Evolutionary conservation across 2,888 invertebrate genomes (phyloP).

Genomic region (Temnothorax unifasciatus): DNA sequence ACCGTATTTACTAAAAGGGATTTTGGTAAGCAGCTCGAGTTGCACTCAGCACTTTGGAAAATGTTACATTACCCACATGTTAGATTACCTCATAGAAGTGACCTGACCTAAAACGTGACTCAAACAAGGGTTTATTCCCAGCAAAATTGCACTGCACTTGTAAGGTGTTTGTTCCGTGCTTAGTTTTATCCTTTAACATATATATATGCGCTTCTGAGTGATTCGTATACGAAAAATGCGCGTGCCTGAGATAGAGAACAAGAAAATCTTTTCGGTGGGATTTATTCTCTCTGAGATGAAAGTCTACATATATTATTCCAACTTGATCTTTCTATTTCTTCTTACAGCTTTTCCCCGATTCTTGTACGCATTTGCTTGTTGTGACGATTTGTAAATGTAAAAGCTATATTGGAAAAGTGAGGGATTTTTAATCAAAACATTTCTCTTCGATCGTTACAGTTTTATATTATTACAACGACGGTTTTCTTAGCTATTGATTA

Average conservation of each 20-base stretch:
- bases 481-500: not conserved
- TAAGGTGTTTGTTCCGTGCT: constrained; percentile 39
- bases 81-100: constrained; percentile 22
- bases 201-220: constrained; percentile 39
- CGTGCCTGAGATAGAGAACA: constrained; percentile 11
- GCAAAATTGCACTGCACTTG: constrained; percentile 30
- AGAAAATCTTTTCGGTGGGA: constrained; percentile 31
- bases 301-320: constrained; percentile 30
- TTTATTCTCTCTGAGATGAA: constrained; percentile 34
- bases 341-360: constrained; percentile 8
- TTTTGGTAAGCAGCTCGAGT: constrained; percentile 17
- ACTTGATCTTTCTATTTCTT: constrained; percentile 29
- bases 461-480: not conserved
- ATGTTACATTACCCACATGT: constrained; percentile 22
- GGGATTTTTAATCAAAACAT: not conserved
- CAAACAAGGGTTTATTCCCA: constrained; percentile 40
- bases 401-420: not conserved
- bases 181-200: constrained; percentile 45
- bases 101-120: constrained; percentile 31
- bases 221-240: constrained; percentile 43
- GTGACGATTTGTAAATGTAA: not conserved
- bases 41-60: constrained; percentile 11
- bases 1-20: not conserved
- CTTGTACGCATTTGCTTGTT: not conserved
- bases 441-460: not conserved